These are phyloP conservation scores for Aramus guarauna DNA, from an alignment of 2,113 vertebrate species.

Conservation along the genomic window DNA sequence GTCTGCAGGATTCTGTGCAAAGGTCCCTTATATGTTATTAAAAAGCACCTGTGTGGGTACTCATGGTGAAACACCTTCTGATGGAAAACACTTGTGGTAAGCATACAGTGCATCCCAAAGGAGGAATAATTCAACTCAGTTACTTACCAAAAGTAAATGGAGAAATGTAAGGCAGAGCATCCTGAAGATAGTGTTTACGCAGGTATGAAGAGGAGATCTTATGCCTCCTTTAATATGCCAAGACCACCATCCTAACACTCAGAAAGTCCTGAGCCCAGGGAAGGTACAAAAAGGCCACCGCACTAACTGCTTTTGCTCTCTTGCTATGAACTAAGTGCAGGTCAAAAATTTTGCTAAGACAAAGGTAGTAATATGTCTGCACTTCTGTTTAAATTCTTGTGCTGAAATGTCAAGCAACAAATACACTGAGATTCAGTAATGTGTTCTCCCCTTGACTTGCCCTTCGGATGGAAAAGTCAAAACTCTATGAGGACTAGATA, in stretches of 20 bases:
- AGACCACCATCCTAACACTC: background rate
- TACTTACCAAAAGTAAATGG: background rate
- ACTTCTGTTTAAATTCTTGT: background rate
- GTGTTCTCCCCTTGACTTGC: background rate
- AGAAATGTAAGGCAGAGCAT: background rate
- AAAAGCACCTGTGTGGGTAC: background rate
- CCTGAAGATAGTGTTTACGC: background rate
- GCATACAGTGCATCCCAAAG: background rate
- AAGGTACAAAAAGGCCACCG: background rate
- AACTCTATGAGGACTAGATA: background rate
- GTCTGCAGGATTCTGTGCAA: background rate
- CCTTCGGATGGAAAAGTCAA: background rate
- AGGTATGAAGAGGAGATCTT: fast-evolving
- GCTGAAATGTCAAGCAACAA: background rate
- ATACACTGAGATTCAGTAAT: background rate
- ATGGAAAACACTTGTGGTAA: background rate
- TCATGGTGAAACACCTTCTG: background rate
- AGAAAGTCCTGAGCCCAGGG: background rate
- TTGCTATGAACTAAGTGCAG: background rate
- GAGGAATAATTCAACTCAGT: background rate
- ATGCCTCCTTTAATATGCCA: background rate
- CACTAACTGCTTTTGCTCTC: background rate
- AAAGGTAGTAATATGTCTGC: background rate
- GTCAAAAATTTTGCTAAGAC: background rate
- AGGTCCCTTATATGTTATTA: background rate